Evolutionary conservation across 2,113 vertebrate genomes (phyloP), one percentile per base, ranked within the genome.

Genomic region (Xenus cinereus): DNA sequence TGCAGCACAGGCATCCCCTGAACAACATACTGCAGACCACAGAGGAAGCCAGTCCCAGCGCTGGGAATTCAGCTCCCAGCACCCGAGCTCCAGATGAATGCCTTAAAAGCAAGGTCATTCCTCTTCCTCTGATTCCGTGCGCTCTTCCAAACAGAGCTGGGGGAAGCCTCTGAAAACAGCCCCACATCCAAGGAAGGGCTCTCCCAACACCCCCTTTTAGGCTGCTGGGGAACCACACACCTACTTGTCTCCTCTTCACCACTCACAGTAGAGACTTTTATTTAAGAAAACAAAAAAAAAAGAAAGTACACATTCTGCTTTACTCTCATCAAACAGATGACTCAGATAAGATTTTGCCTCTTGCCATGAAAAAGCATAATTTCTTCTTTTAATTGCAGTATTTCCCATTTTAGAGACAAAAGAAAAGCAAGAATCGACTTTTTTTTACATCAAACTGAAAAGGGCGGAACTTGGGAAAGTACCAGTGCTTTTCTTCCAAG

Each of bases 401-500:
- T 32, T 88, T 90, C 68, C 63, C 62, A 80, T 74, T 92, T 81
- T 72, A 81, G n/a, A 90, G 60, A 64, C 68, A 80, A 80, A 88
- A 77, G 27, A 27, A 94, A 82, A 84, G 32, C 57, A 89, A 79
- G 37, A 68, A 72, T 76, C 8, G 3, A 63, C 6, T 3, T 22
- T 22, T 84, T 80, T 59, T 76, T 41, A 67, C 39, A 72, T 63
- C 76, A 87, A 79, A 79, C 74, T 76, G 28, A 73, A 82, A 93
- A 92, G 74, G 77, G 67, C 0, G 1, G 80, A 95, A 89, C 87
- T 95, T 93, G 69, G 86, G 89, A 93, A 97, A 95, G 45, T 10
- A 89, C 69, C 89, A 89, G 13, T 39, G 59, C 11, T 95, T 91
- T 91, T 79, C 62, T 93, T 92, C 92, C 91, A 92, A 95, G 74